These are phyloP conservation scores for Zaprionus africanus DNA, from an alignment of 1,140 invertebrate species.

Conservation along the genomic window DNA sequence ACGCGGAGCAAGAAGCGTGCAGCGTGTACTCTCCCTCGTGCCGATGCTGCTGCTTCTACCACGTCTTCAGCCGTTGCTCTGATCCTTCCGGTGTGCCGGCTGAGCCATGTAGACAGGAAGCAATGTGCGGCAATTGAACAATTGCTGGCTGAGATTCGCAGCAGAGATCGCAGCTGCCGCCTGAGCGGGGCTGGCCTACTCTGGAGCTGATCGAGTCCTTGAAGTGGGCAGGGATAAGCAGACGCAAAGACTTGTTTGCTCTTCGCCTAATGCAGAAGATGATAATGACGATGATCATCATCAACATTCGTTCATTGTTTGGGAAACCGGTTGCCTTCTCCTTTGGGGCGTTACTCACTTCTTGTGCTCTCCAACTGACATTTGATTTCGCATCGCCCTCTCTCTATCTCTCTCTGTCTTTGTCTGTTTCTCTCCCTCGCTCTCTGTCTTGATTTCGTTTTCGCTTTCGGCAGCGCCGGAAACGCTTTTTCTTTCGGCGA, in stretches of 20 bases:
- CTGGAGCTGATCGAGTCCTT: conserved; percentile 42
- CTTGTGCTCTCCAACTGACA: conserved; percentile 56
- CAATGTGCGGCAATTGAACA: conserved; percentile 76
- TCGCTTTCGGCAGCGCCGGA: conserved; percentile 74
- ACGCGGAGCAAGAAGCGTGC: conserved; percentile 27
- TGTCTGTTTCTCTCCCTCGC: background rate
- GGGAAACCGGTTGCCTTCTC: conserved; percentile 59
- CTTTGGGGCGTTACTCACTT: conserved; percentile 55
- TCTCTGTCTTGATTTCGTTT: conserved; percentile 45
- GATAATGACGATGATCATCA: conserved; percentile 37
- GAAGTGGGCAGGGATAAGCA: conserved; percentile 75
- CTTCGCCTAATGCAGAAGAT: conserved; percentile 33
- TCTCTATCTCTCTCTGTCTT: background rate
- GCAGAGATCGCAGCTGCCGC: conserved; percentile 54
- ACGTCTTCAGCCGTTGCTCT: conserved; percentile 18
- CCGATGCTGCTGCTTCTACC: background rate
- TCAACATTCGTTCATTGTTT: conserved; percentile 33
- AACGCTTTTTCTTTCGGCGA: conserved; percentile 71
- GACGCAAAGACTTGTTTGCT: conserved; percentile 64
- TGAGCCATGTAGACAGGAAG: conserved; percentile 64
- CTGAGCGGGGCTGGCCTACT: background rate
- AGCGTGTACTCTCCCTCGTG: conserved; percentile 34
- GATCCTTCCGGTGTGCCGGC: conserved; percentile 71
- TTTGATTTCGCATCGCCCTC: conserved; percentile 61
- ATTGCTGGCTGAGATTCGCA: conserved; percentile 67